Evolutionary conservation across 2,797 vertebrate genomes (phyloP), one percentile per base, ranked within the genome.

Genomic region (Platalea minor): DNA sequence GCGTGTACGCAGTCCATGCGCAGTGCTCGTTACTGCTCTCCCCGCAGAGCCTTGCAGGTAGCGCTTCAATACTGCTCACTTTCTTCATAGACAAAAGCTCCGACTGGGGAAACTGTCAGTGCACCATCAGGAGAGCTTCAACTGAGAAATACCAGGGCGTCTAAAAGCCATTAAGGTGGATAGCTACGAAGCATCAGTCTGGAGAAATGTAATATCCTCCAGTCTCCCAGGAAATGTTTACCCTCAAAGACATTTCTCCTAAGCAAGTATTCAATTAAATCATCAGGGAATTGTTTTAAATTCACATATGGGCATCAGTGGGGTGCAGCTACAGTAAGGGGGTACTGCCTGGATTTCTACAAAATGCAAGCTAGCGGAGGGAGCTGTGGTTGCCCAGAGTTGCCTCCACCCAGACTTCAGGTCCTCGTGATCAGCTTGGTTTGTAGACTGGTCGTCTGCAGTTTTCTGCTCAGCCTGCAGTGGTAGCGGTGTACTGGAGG

Each of bases 361-460:
- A 80, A 53, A 69, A 56, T 24, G 6, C 7, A 17, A 39, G n/a
- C 13, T 35, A 24, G 12, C 1, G 1, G 23, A 45, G 54, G 31
- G 43, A 72, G n/a, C 46, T 85, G 85, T 2, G 3, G 21, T 50
- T 6, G 3, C 41, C 20, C 23, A 31, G 45, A 56, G 45, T 13
- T 59, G 33, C 20, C 23, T 21, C 12, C n/a, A 67, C 3, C 2
- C 67, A 64, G 28, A 23, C 8, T 17, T 69, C 56, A 45, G 57
- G 31, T 80, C n/a, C 35, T 21, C 0, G 4, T 25, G 67, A 33
- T 17, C 35, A 56, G 14, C 7, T 17, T 48, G 17, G 41, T 25
- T 80, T 78, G 61, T 31, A 24, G 50, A 2, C 39, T 61, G 75
- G 11, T 21, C 0, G 0, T 3, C 9, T 4, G 17, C 5, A 53